Percentiles rank a stretch among this genome's conserved stretches.
phyloP scores from a whole-genome alignment of 2,797 vertebrate genomes.

The Stomatorhinus walkeri region DNA sequence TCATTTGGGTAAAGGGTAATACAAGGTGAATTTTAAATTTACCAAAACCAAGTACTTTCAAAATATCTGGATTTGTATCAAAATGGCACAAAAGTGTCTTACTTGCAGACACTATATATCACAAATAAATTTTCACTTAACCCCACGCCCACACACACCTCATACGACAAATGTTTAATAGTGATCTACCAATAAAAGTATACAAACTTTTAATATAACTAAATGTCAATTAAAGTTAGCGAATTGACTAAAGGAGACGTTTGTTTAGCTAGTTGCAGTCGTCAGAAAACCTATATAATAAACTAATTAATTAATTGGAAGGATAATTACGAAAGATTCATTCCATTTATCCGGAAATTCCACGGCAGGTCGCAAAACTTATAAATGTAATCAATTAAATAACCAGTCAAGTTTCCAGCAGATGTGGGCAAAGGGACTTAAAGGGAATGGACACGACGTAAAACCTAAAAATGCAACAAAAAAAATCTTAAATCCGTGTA shows the following conservation, averaged over 20 bases:
- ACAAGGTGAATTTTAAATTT: neutral
- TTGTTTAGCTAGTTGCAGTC: neutral
- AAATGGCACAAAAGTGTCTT: neutral
- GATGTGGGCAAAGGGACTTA: neutral
- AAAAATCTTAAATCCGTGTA: neutral
- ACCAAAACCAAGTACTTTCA: neutral
- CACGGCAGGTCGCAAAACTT: neutral
- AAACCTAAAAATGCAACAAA: neutral
- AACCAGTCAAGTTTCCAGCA: neutral
- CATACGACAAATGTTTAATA: neutral
- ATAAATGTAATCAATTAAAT: neutral
- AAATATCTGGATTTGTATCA: neutral
- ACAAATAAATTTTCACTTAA: neutral
- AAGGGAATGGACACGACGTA: neutral
- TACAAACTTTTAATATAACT: neutral
- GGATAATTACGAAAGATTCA: neutral
- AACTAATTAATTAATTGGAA: neutral
- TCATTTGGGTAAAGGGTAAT: neutral
- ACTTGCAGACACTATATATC: neutral
- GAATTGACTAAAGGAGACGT: neutral
- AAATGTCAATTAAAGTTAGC: neutral
- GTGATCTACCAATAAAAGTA: neutral
- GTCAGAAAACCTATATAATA: neutral
- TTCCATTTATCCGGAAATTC: neutral
- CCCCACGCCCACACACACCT: neutral